Conservation (phyloP, 2,888 invertebrate species). For the Atethmia centrago region DNA sequence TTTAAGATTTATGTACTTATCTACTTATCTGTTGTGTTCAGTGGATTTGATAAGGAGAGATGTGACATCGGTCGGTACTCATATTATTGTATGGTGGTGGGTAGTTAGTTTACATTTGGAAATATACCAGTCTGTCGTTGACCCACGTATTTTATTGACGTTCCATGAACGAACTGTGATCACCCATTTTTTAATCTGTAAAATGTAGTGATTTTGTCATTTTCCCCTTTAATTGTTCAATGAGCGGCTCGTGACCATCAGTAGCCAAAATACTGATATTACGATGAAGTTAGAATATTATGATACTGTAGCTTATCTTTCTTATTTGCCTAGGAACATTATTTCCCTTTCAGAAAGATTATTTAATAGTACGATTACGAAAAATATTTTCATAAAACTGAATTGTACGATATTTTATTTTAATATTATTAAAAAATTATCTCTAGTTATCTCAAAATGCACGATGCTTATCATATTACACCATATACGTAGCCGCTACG, state of each 20-base stretch:
- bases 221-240: background rate
- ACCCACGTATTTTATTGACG: too few relatives aligned
- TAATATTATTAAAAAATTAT: background rate
- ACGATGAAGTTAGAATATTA: background rate
- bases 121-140: too few relatives aligned
- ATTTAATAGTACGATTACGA: too few relatives aligned
- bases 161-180: background rate
- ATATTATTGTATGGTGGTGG: too few relatives aligned
- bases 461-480: too few relatives aligned
- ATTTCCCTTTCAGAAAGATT: background rate
- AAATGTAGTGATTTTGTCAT: background rate
- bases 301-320: background rate
- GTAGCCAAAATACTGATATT: background rate
- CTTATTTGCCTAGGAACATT: background rate
- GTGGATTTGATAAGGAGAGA: too few relatives aligned
- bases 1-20: too few relatives aligned
- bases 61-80: too few relatives aligned
- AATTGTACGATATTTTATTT: background rate
- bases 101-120: too few relatives aligned
- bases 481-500: too few relatives aligned
- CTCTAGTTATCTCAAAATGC: too few relatives aligned
- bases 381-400: background rate
- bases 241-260: background rate
- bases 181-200: background rate
- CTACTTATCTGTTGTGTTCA: too few relatives aligned